These are phyloP conservation scores for Octodonta nipae DNA, from an alignment of 2,888 invertebrate species.

Conservation along the genomic window DNA sequence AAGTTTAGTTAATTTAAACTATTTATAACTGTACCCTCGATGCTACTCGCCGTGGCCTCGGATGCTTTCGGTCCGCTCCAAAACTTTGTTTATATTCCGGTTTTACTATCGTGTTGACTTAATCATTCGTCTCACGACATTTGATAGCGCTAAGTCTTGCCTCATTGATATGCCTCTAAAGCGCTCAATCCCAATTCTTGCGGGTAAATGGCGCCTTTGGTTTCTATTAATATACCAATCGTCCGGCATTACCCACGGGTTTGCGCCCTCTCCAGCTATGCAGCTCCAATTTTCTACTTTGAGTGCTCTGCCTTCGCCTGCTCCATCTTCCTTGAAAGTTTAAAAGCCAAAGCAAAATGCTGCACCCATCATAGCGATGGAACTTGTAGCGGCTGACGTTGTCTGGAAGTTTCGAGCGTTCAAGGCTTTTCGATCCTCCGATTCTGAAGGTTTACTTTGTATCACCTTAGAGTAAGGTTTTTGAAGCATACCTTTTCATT, in stretches of 20 bases:
- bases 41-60: no score
- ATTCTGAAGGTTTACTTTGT: constrained; percentile 12
- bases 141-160: no score
- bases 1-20: no score
- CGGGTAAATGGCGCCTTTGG: constrained; percentile 10
- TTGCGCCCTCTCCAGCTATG: constrained; percentile 1
- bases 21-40: no score
- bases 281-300: constrained; percentile 17
- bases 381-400: constrained; percentile 14
- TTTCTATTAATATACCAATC: constrained; percentile 12
- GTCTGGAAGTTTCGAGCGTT: constrained; percentile 13
- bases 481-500: no score
- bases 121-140: no score
- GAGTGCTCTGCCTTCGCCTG: constrained; percentile 4
- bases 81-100: no score
- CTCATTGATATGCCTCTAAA: no score
- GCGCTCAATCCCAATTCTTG: constrained; percentile 11
- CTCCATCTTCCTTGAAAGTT: constrained; percentile 17
- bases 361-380: constrained; percentile 16
- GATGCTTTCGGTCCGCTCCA: no score
- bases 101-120: no score
- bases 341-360: no score
- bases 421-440: constrained; percentile 12
- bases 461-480: constrained; percentile 19
- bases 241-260: constrained; percentile 13